A percentile compares a stretch with the other conserved stretches of the same genome.
phyloP scores from a whole-genome alignment of 2,888 invertebrate species.

The Philereme vetulata region DNA sequence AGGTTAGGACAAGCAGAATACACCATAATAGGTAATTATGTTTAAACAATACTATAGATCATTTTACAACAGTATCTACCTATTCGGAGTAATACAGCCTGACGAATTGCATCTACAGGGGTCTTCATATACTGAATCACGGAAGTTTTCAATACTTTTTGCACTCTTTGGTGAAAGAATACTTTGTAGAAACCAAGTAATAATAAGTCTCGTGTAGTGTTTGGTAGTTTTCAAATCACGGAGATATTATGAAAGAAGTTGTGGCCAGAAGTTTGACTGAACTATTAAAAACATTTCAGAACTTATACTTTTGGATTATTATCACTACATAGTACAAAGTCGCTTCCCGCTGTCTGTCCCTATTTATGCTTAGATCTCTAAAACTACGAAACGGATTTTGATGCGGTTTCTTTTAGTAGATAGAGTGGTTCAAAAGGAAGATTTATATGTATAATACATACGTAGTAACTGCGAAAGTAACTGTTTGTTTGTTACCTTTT shows the following conservation, averaged over 20 bases:
- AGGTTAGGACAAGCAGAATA: no score
- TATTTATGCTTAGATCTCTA: no score
- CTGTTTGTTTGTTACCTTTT: no score
- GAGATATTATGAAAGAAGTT: not conserved
- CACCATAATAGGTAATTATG: no score
- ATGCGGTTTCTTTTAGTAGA: no score
- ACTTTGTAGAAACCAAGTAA: slow-evolving; percentile 23
- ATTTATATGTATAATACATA: no score
- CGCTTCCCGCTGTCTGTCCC: no score
- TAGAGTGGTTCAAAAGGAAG: no score
- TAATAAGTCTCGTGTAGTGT: slow-evolving; percentile 1
- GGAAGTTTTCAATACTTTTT: slow-evolving; percentile 25
- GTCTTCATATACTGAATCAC: slow-evolving; percentile 15
- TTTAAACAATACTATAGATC: not conserved
- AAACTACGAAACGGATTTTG: no score
- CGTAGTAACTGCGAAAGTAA: no score
- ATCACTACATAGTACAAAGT: no score
- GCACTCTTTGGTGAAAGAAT: slow-evolving; percentile 20
- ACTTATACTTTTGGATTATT: no score
- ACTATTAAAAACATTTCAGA: not conserved
- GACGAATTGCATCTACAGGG: not conserved
- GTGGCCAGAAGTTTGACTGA: slow-evolving; percentile 10
- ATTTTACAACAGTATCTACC: not conserved
- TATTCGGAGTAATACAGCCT: not conserved
- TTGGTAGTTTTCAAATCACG: slow-evolving; percentile 1